phyloP scores from a whole-genome alignment of 2,113 vertebrate genomes.

The Aldabrachelys gigantea region DNA sequence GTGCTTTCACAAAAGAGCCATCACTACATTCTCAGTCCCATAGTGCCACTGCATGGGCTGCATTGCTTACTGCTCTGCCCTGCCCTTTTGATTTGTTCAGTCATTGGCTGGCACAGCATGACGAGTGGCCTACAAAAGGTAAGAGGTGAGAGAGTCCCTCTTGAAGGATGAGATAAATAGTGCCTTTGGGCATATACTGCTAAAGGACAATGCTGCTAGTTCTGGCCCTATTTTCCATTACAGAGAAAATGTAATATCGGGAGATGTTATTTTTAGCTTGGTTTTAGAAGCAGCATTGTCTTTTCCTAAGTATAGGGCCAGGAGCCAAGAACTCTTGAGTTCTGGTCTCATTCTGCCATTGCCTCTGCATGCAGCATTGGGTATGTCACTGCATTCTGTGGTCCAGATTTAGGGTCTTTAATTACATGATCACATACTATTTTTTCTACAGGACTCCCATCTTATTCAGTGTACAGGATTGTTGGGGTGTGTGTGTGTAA shows the following conservation, averaged over 20 bases:
- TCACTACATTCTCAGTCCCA: neutral
- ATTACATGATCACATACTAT: neutral
- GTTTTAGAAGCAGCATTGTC: neutral
- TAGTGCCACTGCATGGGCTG: neutral
- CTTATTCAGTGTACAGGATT: neutral
- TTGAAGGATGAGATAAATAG: neutral
- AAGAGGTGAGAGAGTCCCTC: neutral
- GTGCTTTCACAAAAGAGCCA: neutral
- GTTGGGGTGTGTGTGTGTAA: neutral
- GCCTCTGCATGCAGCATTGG: neutral
- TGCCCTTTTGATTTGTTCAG: neutral
- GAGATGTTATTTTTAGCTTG: neutral
- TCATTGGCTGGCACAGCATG: accelerated
- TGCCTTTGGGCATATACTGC: neutral
- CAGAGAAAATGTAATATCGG: neutral
- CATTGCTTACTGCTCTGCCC: accelerated
- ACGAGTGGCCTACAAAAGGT: neutral
- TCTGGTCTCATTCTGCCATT: neutral
- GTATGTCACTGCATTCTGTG: accelerated
- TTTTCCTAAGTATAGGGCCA: neutral
- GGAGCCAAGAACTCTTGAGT: neutral
- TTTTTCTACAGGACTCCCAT: neutral
- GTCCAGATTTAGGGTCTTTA: neutral
- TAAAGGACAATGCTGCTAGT: neutral
- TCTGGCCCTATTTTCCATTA: neutral